A percentile compares a stretch with the other conserved stretches of the same genome.
phyloP scores from a whole-genome alignment of 2,113 vertebrate genomes.

The Buteo buteo region DNA sequence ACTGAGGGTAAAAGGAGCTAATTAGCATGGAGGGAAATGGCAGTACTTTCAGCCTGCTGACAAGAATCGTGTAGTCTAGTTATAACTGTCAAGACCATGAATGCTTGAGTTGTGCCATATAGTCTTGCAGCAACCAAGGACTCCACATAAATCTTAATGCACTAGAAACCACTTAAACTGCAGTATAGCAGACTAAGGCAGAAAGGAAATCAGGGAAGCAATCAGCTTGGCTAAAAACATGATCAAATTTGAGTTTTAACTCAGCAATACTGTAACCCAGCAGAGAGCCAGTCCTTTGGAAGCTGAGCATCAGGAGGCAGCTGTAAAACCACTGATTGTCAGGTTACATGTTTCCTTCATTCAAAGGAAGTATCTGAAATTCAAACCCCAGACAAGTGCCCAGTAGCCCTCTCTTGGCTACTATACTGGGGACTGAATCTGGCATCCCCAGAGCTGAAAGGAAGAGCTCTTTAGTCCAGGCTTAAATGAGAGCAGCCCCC shows the following conservation, averaged over 20 bases:
- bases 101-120: not conserved
- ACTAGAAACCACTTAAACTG: not conserved
- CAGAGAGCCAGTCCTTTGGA: not conserved
- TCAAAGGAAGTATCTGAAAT: not conserved
- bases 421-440: not conserved
- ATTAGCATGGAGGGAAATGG: not conserved
- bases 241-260: not conserved
- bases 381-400: not conserved
- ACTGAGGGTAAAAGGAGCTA: not conserved
- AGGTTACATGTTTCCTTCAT: rapidly evolving
- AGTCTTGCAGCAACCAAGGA: not conserved
- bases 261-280: not conserved
- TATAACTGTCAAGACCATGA: not conserved
- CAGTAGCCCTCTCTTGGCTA: not conserved
- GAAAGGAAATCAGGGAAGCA: not conserved
- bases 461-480: not conserved
- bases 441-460: not conserved
- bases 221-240: not conserved
- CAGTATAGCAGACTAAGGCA: not conserved
- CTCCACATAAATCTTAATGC: not conserved
- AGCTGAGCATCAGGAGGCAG: not conserved
- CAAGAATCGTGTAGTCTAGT: rapidly evolving
- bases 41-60: not conserved
- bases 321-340: not conserved
- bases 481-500: not conserved